These are phyloP conservation scores for Oenanthe oenanthe DNA, from an alignment of 2,113 vertebrate species.

Conservation along the genomic window DNA sequence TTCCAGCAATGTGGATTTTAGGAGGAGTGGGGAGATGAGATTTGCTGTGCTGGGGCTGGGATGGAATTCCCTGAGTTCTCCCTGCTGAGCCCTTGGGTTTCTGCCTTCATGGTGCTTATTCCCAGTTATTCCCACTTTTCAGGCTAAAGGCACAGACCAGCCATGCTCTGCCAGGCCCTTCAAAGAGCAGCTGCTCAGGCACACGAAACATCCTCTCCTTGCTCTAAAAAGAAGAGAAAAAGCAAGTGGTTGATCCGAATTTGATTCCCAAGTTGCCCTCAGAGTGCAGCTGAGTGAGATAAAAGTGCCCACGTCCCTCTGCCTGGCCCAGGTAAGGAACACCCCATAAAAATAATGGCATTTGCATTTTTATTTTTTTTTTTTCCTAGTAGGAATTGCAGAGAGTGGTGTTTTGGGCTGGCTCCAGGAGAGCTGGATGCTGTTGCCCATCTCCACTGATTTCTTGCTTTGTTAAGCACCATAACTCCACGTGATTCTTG, in stretches of 20 bases:
- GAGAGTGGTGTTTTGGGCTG: rapidly evolving
- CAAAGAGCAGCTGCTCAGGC: background rate
- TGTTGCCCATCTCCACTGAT: background rate
- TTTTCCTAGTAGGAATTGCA: background rate
- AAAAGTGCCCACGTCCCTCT: background rate
- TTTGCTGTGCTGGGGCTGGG: background rate
- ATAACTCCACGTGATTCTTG: background rate
- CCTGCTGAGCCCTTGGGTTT: background rate
- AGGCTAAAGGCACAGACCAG: background rate
- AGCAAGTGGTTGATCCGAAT: rapidly evolving
- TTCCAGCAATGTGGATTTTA: rapidly evolving
- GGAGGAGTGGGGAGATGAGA: background rate
- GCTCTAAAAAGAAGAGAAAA: background rate
- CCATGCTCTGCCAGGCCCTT: background rate
- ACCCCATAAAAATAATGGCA: rapidly evolving
- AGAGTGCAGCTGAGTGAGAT: background rate
- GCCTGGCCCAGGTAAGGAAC: background rate
- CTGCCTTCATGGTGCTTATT: background rate
- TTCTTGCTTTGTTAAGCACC: background rate
- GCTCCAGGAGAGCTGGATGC: background rate
- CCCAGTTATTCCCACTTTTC: background rate
- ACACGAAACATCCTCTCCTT: rapidly evolving
- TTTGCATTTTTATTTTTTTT: rapidly evolving
- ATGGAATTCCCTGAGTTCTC: background rate
- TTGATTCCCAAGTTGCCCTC: background rate